phyloP scores from a whole-genome alignment of 2,797 vertebrate genomes.

The Pseudocheirus occidentalis region DNA sequence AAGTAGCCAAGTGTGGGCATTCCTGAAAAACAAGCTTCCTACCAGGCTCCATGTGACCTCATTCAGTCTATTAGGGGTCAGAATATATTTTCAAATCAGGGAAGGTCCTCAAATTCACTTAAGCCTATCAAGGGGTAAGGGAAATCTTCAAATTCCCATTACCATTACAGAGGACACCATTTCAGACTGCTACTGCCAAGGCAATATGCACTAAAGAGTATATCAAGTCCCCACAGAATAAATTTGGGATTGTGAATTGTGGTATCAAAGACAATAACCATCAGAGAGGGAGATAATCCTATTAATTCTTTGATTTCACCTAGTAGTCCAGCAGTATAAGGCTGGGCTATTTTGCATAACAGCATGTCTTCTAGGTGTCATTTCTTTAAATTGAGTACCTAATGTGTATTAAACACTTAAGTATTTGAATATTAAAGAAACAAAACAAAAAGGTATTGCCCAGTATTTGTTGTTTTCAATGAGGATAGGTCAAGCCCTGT shows the following conservation, averaged over 20 bases:
- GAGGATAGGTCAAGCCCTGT: not conserved
- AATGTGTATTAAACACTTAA: not conserved
- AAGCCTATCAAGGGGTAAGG: too few species aligned
- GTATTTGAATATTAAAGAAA: not conserved
- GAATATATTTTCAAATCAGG: too few species aligned
- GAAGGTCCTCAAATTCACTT: too few species aligned
- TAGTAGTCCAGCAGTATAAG: not conserved
- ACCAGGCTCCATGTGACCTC: too few species aligned
- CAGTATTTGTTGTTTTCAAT: not conserved
- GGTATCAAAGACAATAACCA: not conserved
- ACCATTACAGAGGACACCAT: not conserved
- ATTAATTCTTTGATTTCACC: not conserved
- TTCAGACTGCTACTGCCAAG: not conserved
- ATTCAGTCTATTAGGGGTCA: too few species aligned
- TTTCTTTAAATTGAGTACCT: not conserved
- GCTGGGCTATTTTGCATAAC: not conserved
- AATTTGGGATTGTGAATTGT: not conserved
- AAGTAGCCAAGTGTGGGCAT: too few species aligned
- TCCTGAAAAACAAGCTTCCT: too few species aligned
- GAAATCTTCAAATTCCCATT: too few species aligned
- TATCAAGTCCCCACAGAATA: not conserved
- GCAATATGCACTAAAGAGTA: not conserved
- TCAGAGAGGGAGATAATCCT: not conserved
- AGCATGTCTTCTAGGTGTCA: not conserved
- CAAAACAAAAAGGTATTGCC: not conserved